Percentiles rank a stretch among this genome's conserved stretches.
Evolutionary conservation across 2,797 vertebrate genomes (phyloP).

Genomic region (Meda fulgida): DNA sequence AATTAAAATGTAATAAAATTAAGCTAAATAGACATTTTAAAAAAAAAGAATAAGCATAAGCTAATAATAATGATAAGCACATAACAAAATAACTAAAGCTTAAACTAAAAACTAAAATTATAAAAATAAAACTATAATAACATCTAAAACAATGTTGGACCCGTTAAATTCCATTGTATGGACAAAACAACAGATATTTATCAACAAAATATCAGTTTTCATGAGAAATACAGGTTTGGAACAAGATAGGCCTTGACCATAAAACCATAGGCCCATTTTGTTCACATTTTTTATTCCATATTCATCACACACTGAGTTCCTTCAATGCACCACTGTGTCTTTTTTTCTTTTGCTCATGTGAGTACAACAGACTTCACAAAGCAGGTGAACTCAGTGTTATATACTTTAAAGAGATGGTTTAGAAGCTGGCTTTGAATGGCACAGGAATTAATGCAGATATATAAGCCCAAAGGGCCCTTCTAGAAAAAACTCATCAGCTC

Average conservation of each 20-base stretch:
- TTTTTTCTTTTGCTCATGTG: background rate
- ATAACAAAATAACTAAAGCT: background rate
- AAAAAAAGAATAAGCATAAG: background rate
- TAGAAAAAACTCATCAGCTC: slow-evolving; percentile 32
- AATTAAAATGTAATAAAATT: too few species aligned
- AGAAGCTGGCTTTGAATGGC: slow-evolving; percentile 24
- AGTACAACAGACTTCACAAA: background rate
- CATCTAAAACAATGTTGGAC: background rate
- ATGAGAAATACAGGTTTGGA: background rate
- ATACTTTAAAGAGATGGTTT: slow-evolving; percentile 15
- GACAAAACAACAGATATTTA: background rate
- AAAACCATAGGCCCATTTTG: background rate
- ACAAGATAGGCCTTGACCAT: background rate
- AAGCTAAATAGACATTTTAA: background rate
- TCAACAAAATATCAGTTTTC: background rate
- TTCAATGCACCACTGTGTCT: background rate
- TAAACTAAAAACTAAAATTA: background rate
- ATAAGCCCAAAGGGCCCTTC: slow-evolving; percentile 25
- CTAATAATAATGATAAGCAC: background rate
- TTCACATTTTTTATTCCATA: background rate
- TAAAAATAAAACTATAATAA: background rate
- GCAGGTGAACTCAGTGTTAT: background rate
- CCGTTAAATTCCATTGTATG: background rate
- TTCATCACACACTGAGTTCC: slow-evolving; percentile 18
- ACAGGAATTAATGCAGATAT: slow-evolving; percentile 24